Evolutionary conservation across 2,888 invertebrate species (phyloP).

Genomic region (Tinea trinotella): DNA sequence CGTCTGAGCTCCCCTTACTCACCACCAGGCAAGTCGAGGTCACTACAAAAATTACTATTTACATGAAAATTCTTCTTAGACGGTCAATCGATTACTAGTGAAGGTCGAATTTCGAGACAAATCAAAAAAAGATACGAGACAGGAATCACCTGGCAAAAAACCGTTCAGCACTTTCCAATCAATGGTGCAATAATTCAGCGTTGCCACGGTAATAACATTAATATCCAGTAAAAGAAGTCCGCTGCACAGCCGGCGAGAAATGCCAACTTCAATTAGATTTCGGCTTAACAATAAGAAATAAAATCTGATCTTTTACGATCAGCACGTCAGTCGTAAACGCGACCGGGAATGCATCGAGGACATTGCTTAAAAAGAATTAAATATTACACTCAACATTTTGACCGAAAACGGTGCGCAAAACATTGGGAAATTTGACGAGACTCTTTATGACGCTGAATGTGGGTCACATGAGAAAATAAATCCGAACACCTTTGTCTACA

Average conservation of each 20-base stretch:
- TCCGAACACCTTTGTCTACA: not conserved
- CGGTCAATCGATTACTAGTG: too few species aligned
- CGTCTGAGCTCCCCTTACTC: too few species aligned
- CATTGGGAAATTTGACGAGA: conserved; percentile 43
- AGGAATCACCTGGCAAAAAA: too few species aligned
- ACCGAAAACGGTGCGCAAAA: conserved; percentile 23
- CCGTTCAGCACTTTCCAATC: conserved; percentile 44
- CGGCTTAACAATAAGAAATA: conserved; percentile 71
- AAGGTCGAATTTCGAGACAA: too few species aligned
- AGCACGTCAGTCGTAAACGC: conserved; percentile 44
- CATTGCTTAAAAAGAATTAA: conserved; percentile 36
- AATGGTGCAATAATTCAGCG: conserved; percentile 50
- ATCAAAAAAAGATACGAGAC: too few species aligned
- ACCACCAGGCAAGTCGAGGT: too few species aligned
- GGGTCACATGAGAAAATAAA: conserved; percentile 40
- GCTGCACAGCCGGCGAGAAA: too few species aligned
- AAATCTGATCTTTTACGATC: conserved; percentile 66
- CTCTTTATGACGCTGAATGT: conserved; percentile 53
- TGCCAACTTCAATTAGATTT: conserved; percentile 70
- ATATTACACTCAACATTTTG: not conserved
- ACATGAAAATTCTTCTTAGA: too few species aligned
- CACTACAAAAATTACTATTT: too few species aligned
- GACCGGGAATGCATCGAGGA: conserved; percentile 22
- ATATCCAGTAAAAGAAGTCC: not conserved
- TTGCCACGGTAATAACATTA: conserved; percentile 28